Evolutionary conservation across 1,140 invertebrate species (phyloP).

Genomic region (Steinernema khuongi): DNA sequence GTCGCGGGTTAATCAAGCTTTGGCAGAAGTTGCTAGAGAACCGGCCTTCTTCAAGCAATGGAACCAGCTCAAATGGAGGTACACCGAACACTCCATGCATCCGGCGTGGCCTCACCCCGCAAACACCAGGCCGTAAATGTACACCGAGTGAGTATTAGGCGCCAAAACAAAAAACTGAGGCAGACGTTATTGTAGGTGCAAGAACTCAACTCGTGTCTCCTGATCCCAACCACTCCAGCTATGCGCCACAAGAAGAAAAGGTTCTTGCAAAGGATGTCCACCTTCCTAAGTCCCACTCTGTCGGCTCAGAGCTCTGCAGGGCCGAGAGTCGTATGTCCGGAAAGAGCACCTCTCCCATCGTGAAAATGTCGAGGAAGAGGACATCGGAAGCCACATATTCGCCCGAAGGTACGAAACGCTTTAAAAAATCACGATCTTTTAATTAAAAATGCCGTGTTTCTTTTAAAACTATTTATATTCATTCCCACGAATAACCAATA

Average conservation of each 20-base stretch:
- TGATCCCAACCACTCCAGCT: background rate
- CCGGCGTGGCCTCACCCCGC: background rate
- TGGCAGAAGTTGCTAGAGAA: constrained; percentile 29
- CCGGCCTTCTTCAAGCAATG: background rate
- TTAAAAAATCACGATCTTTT: background rate
- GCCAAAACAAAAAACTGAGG: too few relatives aligned
- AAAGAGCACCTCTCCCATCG: background rate
- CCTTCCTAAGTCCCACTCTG: background rate
- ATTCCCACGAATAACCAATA: too few relatives aligned
- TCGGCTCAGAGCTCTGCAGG: background rate
- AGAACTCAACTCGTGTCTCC: background rate
- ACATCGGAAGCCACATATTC: background rate
- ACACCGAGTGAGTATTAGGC: background rate
- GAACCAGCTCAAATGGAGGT: background rate
- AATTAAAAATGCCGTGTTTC: too few relatives aligned
- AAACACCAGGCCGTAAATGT: background rate
- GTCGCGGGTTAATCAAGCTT: constrained; percentile 31
- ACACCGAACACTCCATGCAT: background rate
- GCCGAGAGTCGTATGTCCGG: background rate
- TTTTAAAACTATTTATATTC: too few relatives aligned
- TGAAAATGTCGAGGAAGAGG: background rate
- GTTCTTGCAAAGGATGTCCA: too few relatives aligned
- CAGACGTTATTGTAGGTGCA: too few relatives aligned
- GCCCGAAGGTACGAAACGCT: background rate
- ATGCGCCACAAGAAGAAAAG: too few relatives aligned